These are phyloP conservation scores for Nymphicus hollandicus DNA, from an alignment of 2,113 vertebrate species.

Conservation along the genomic window DNA sequence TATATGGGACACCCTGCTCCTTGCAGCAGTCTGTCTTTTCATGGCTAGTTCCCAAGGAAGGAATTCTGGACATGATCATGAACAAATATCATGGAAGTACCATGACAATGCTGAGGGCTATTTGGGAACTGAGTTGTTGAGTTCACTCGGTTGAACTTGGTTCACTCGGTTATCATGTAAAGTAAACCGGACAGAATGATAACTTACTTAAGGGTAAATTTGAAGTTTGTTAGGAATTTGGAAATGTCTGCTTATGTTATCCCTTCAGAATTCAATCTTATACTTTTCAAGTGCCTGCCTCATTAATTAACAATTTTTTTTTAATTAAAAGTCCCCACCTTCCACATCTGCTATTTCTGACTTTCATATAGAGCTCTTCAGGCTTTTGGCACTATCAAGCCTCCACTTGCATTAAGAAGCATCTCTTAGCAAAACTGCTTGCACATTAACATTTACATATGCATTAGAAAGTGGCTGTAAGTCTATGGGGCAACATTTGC, in stretches of 20 bases:
- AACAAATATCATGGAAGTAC: not conserved
- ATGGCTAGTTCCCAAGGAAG: not conserved
- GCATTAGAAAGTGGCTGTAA: not conserved
- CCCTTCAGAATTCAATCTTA: not conserved
- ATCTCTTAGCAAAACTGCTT: not conserved
- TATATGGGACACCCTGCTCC: not conserved
- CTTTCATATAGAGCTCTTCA: not conserved
- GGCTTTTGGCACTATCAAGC: not conserved
- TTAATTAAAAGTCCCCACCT: not conserved
- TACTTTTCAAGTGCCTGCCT: not conserved
- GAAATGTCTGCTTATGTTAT: not conserved
- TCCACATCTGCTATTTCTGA: not conserved
- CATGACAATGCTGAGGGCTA: not conserved
- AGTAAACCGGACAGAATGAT: not conserved
- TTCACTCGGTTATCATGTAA: not conserved
- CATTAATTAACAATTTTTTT: not conserved
- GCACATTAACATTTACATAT: not conserved
- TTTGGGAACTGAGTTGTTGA: not conserved
- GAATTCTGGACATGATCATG: not conserved
- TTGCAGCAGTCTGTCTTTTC: not conserved
- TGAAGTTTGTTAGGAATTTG: not conserved
- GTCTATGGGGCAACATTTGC: not conserved
- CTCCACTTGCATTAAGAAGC: not conserved
- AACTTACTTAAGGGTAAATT: not conserved
- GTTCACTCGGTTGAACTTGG: not conserved